A percentile compares a stretch with the other conserved stretches of the same genome.
These are phyloP conservation scores for Cephus runcator DNA, from an alignment of 2,888 invertebrate genomes.

Conservation along the genomic window DNA sequence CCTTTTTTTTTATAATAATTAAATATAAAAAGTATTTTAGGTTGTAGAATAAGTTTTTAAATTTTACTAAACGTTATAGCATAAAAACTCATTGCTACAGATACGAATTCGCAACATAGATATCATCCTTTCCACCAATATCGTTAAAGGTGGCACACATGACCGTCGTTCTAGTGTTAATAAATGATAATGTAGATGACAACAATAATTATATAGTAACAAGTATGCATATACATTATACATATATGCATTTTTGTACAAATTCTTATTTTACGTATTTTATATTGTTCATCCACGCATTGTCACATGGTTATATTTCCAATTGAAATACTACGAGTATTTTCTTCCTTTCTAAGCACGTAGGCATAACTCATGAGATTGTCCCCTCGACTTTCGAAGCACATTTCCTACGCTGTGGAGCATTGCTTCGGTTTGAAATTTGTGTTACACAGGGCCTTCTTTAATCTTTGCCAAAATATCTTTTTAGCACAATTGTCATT, in stretches of 20 bases:
- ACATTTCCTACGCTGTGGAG: neutral
- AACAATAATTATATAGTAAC: neutral
- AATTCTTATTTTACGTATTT: neutral
- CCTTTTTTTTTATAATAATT: too few relatives aligned
- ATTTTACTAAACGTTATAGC: too few relatives aligned
- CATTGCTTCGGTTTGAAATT: neutral
- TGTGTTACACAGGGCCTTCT: conserved; percentile 49
- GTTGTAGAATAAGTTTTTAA: too few relatives aligned
- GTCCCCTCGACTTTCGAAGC: neutral
- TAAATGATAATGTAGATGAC: too few relatives aligned
- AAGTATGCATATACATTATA: too few relatives aligned
- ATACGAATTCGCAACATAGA: too few relatives aligned
- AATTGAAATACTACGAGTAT: neutral
- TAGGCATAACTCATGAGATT: neutral
- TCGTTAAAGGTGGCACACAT: too few relatives aligned
- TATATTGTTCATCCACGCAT: neutral
- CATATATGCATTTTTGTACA: neutral
- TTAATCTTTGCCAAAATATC: conserved; percentile 67
- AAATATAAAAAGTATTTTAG: too few relatives aligned
- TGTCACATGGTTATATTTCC: neutral
- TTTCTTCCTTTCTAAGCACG: neutral
- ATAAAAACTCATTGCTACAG: too few relatives aligned
- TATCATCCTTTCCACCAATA: too few relatives aligned
- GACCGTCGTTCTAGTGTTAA: too few relatives aligned
- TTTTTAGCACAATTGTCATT: conserved; percentile 47